A percentile compares a stretch with the other conserved stretches of the same genome.
Conservation (phyloP, 2,113 vertebrate species). For the Odocoileus virginianus region DNA sequence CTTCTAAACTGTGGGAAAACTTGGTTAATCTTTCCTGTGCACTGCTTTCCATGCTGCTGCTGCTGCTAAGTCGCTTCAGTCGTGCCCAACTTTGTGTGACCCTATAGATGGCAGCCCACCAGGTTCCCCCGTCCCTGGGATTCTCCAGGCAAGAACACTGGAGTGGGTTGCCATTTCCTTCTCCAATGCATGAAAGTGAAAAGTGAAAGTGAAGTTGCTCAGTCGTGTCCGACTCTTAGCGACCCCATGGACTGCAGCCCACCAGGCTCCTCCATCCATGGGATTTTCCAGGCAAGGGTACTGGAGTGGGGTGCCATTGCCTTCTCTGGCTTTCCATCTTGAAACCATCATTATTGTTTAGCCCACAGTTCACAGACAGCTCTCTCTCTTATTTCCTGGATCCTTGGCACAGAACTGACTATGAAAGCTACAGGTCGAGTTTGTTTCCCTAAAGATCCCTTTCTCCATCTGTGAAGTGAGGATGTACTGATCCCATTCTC, state of each 20-base stretch:
- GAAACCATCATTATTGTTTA: background rate
- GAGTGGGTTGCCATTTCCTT: background rate
- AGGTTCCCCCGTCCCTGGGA: background rate
- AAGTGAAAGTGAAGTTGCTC: background rate
- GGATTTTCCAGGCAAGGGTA: background rate
- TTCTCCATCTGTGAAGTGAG: background rate
- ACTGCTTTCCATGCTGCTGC: background rate
- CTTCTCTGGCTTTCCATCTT: background rate
- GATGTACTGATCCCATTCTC: too few species aligned
- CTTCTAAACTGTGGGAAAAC: background rate
- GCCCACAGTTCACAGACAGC: background rate
- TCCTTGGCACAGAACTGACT: background rate
- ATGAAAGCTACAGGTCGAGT: background rate
- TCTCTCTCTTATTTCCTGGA: background rate
- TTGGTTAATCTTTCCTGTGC: background rate
- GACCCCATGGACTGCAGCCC: background rate
- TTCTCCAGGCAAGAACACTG: background rate
- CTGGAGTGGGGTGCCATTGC: background rate
- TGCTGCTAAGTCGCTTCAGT: background rate
- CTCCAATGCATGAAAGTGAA: background rate
- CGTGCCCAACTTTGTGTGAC: rapidly evolving
- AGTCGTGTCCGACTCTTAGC: background rate
- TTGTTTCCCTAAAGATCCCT: background rate
- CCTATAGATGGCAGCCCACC: background rate
- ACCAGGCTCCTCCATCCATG: background rate